Conservation (phyloP, 2,113 vertebrate genomes). For the Brachyistius frenatus region DNA sequence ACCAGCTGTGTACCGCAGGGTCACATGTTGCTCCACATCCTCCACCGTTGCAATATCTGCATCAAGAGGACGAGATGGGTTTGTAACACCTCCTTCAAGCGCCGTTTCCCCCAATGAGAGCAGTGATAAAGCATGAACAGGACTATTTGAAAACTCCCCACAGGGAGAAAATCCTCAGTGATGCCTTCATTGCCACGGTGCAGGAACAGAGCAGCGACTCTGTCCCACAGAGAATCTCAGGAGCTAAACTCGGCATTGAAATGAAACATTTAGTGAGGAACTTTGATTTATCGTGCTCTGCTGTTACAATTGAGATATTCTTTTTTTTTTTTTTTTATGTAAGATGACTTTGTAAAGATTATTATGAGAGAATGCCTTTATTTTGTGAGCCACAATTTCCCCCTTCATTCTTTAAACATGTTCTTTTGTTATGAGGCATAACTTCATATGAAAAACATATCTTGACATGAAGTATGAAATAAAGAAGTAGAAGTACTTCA, state of each 20-base stretch:
- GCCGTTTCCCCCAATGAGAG: neutral
- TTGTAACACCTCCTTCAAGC: neutral
- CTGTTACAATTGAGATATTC: constrained; percentile 64
- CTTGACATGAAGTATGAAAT: constrained; percentile 82
- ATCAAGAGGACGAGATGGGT: neutral
- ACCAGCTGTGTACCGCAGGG: constrained; percentile 41
- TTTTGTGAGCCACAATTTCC: constrained; percentile 79
- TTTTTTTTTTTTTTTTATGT: constrained; percentile 63
- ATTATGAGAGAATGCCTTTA: constrained; percentile 82
- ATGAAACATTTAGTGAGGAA: constrained; percentile 47
- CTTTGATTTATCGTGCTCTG: constrained; percentile 63
- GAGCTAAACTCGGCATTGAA: constrained; percentile 76
- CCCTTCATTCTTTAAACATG: constrained; percentile 62
- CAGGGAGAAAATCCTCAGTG: neutral
- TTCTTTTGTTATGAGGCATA: constrained; percentile 76
- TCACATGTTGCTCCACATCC: constrained; percentile 37
- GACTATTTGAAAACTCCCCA: neutral
- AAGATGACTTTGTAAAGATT: constrained; percentile 80
- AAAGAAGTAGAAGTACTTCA: constrained; percentile 74
- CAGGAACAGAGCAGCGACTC: constrained; percentile 40
- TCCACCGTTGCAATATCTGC: constrained; percentile 17
- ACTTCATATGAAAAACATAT: constrained; percentile 79
- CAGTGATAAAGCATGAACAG: neutral
- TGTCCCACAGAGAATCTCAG: constrained; percentile 77
- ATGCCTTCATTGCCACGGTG: constrained; percentile 18